Evolutionary conservation across 2,888 invertebrate species (phyloP), one percentile per base, ranked within the genome.

Genomic region (Arge pagana): DNA sequence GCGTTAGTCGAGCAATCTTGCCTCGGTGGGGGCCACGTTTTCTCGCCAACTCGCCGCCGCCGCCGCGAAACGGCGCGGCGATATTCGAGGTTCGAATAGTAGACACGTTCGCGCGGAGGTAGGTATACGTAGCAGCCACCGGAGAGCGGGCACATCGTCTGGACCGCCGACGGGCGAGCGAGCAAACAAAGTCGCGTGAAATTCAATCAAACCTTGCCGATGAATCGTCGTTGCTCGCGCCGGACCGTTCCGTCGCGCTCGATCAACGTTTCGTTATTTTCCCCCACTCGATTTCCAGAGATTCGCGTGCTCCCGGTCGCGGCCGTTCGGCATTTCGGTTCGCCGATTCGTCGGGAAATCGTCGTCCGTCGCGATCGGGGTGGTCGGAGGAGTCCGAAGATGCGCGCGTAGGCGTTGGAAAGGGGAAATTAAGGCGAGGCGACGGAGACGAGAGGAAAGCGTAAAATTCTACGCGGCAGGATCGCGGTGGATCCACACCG

Each of bases 171-270:
- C 52, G 58, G 50, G 59, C 54, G 52, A 62, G 45, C 58, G 57
- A 55, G 66, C 67, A 70, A 68, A 71, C 69, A 70, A 59, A 65
- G 61, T 63, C 63, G 2, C 64, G 68, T 71, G 70, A 68, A 72
- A 74, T 73, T 74, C 72, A 74, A 74, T 75, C 73, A 70, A 70
- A 72, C 72, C 70, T 67, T 66, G 70, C 74, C 74, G 67, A 71
- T 74, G 71, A 72, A 75, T 74, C 74, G 72, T 74, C 68, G 66
- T 57, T 59, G 59, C 63, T 64, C 60, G 65, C 60, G 60, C 59
- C 53, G 59, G 54, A 60, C n/a, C 40, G 35, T 21, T 18, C 23
- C 30, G 24, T 36, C 13, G 16, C 28, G 28, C 11, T 30, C 26
- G 6, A 37, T 39, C 11, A 18, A 13, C 33, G 50, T 40, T 30